phyloP scores from a whole-genome alignment of 2,797 vertebrate genomes.

The Natrix natrix region DNA sequence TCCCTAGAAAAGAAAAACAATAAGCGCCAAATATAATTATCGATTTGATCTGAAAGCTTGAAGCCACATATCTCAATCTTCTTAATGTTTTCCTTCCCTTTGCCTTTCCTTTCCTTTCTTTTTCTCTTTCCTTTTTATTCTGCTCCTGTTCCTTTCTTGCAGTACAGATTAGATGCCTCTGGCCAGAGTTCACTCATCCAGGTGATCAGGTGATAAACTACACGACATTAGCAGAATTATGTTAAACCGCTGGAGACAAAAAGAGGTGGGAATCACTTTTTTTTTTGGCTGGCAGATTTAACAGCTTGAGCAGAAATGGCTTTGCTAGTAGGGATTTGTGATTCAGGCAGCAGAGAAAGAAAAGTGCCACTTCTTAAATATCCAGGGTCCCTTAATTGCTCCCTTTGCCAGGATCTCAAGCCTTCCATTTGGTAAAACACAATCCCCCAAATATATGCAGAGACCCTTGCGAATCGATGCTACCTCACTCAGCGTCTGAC shows the following conservation, averaged over 20 bases:
- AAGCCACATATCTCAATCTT: background rate
- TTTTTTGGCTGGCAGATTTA: conserved; percentile 37
- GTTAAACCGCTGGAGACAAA: conserved; percentile 50
- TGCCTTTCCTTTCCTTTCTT: no score
- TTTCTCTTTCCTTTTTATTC: background rate
- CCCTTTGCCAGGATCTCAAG: conserved; percentile 28
- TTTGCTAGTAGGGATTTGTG: conserved; percentile 34
- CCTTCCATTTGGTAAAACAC: conserved; percentile 18
- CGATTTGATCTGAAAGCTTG: background rate
- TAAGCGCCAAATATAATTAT: background rate
- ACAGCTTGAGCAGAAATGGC: conserved; percentile 40
- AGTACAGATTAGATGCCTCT: conserved; percentile 27
- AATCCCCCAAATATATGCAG: conserved; percentile 9
- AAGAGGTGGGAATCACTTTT: conserved; percentile 34
- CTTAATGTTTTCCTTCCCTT: background rate
- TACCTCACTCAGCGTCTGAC: background rate
- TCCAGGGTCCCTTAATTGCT: conserved; percentile 39
- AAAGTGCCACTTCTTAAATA: conserved; percentile 36
- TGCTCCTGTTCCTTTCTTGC: conserved; percentile 22
- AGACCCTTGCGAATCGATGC: background rate
- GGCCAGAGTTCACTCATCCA: conserved; percentile 34
- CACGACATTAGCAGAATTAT: conserved; percentile 46
- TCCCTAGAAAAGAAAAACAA: background rate
- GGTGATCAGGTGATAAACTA: conserved; percentile 25
- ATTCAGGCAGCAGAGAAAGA: conserved; percentile 27